Evolutionary conservation across 37 sponge, comb jelly and placozoan genomes (phyloP).

Genomic region (Oopsacas minuta): DNA sequence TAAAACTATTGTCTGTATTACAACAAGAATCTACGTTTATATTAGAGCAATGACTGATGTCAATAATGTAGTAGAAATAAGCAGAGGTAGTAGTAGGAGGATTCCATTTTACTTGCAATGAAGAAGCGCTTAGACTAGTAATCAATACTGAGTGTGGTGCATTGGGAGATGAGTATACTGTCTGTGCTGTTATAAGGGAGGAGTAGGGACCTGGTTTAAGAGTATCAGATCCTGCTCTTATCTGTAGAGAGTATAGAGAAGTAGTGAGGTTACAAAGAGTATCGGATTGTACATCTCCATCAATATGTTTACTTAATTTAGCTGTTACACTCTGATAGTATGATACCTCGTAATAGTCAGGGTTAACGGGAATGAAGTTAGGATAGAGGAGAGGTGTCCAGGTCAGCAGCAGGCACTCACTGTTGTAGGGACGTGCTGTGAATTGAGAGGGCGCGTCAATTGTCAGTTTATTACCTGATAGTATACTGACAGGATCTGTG

Average conservation of each 20-base stretch:
- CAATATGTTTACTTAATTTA: not conserved
- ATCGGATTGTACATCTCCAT: not conserved
- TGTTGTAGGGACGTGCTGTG: not conserved
- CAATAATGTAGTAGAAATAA: not conserved
- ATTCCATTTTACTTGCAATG: not conserved
- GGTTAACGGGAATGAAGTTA: not conserved
- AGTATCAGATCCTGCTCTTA: not conserved
- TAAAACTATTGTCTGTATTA: not conserved
- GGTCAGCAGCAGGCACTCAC: not conserved
- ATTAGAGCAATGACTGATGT: not conserved
- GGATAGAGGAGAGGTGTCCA: not conserved
- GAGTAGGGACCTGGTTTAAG: not conserved
- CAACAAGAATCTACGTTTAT: not conserved
- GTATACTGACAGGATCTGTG: not conserved
- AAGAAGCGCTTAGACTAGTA: not conserved
- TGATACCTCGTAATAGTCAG: not conserved
- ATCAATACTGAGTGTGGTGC: not conserved
- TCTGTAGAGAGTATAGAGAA: not conserved
- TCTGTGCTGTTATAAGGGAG: not conserved
- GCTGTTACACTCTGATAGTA: not conserved
- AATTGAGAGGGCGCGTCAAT: not conserved
- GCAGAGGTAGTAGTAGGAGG: not conserved
- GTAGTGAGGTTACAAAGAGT: not conserved
- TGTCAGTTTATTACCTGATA: not conserved
- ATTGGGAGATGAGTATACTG: not conserved